A percentile compares a stretch with the other conserved stretches of the same genome.
These are phyloP conservation scores for Oryzias curvinotus DNA, from an alignment of 2,113 vertebrate genomes.

Conservation along the genomic window DNA sequence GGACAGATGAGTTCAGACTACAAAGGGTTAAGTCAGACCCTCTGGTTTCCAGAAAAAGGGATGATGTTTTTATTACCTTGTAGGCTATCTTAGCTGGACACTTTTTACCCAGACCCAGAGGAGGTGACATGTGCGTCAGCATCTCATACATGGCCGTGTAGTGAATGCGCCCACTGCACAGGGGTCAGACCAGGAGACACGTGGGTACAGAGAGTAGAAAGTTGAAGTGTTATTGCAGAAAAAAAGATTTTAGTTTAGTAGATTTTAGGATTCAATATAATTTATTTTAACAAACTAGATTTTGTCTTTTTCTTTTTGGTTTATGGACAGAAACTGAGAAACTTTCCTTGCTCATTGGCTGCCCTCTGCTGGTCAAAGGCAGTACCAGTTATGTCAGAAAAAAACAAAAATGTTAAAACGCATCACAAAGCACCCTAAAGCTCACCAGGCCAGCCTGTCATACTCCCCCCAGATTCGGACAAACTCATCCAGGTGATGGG, in stretches of 20 bases:
- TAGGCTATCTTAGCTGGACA: slow-evolving; percentile 98
- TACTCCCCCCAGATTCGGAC: slow-evolving; percentile 98
- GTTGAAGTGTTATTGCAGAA: not conserved
- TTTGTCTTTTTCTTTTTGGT: not conserved
- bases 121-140: slow-evolving; percentile 99
- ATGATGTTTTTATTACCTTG: slow-evolving; percentile 83
- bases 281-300: not conserved
- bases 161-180: slow-evolving; percentile 93
- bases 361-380: slow-evolving; percentile 61
- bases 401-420: not conserved
- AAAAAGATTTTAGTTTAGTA: not conserved
- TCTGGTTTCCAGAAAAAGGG: not conserved
- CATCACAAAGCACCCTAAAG: not conserved
- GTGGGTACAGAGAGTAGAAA: slow-evolving; percentile 55
- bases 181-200: slow-evolving; percentile 42
- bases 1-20: too few species aligned
- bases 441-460: slow-evolving; percentile 93
- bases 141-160: slow-evolving; percentile 99
- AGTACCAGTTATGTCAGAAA: not conserved
- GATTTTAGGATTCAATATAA: not conserved
- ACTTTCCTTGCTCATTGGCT: slow-evolving; percentile 53
- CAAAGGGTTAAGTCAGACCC: not conserved
- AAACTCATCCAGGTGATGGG: slow-evolving; percentile 98
- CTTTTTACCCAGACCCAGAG: slow-evolving; percentile 98
- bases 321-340: not conserved